phyloP scores from a whole-genome alignment of 1,140 invertebrate species.

The Propsilocerus akamusi region DNA sequence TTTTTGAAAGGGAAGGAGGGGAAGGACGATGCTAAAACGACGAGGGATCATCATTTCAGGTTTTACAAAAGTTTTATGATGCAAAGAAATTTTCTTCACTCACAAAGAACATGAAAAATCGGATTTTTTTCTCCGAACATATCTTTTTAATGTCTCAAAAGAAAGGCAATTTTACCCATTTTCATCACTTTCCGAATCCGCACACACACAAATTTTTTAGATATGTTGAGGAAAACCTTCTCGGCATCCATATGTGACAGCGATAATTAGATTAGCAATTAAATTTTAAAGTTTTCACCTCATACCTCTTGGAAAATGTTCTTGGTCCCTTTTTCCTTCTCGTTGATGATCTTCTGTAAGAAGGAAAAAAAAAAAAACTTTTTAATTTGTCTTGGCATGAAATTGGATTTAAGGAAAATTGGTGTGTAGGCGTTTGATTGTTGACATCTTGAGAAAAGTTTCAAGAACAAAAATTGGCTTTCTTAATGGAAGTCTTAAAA shows the following conservation, averaged over 20 bases:
- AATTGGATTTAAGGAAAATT: too few relatives aligned
- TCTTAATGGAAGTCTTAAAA: background rate
- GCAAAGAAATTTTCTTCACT: too few relatives aligned
- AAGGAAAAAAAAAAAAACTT: background rate
- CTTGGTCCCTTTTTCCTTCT: background rate
- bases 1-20: too few relatives aligned
- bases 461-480: background rate
- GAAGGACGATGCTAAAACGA: too few relatives aligned
- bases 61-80: too few relatives aligned
- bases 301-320: too few relatives aligned
- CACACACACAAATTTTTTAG: too few relatives aligned
- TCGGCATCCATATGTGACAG: background rate
- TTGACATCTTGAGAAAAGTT: background rate
- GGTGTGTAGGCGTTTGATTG: background rate
- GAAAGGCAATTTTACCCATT: background rate
- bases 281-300: conserved; percentile 1
- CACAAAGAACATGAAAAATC: background rate
- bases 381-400: too few relatives aligned
- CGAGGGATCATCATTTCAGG: too few relatives aligned
- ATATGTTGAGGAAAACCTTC: too few relatives aligned
- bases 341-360: background rate
- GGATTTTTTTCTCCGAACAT: background rate
- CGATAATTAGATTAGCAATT: conserved; percentile 3
- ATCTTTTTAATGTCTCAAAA: too few relatives aligned
- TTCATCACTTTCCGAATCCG: too few relatives aligned